These are phyloP conservation scores for Hoplias malabaricus DNA, from an alignment of 2,113 vertebrate species.

Conservation along the genomic window DNA sequence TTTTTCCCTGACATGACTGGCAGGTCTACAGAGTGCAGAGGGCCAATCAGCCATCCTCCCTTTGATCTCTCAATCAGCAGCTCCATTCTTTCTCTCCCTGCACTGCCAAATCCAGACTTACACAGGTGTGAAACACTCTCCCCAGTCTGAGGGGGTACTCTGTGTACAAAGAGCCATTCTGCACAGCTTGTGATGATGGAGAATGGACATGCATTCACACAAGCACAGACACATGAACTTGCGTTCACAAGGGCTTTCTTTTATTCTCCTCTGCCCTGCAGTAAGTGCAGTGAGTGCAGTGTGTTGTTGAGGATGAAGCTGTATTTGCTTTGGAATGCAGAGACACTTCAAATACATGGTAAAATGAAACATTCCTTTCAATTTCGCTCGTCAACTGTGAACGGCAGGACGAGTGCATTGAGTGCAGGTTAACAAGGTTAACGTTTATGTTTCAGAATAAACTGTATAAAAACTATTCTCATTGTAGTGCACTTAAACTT, in stretches of 20 bases:
- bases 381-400: conserved; percentile 25
- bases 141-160: conserved; percentile 35
- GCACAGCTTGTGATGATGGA: conserved; percentile 51
- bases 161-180: conserved; percentile 56
- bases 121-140: conserved; percentile 46
- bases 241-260: conserved; percentile 11
- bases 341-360: conserved; percentile 41
- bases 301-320: conserved; percentile 28
- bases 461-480: neutral
- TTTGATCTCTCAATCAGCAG: conserved; percentile 67
- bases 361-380: conserved; percentile 40
- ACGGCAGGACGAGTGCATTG: neutral
- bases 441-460: conserved; percentile 9
- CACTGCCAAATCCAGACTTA: conserved; percentile 55
- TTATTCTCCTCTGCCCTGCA: conserved; percentile 48
- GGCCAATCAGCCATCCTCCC: conserved; percentile 43
- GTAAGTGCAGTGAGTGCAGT: conserved; percentile 52
- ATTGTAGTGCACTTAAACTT: neutral
- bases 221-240: neutral
- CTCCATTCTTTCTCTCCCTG: conserved; percentile 42
- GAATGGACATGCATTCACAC: neutral
- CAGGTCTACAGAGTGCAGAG: conserved; percentile 44
- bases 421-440: conserved; percentile 27
- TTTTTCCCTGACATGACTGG: conserved; percentile 13
- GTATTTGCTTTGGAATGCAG: conserved; percentile 34